Percentiles rank a stretch among this genome's conserved stretches.
Evolutionary conservation across 2,113 vertebrate species (phyloP).

Genomic region (Rhabdornis inornatus): DNA sequence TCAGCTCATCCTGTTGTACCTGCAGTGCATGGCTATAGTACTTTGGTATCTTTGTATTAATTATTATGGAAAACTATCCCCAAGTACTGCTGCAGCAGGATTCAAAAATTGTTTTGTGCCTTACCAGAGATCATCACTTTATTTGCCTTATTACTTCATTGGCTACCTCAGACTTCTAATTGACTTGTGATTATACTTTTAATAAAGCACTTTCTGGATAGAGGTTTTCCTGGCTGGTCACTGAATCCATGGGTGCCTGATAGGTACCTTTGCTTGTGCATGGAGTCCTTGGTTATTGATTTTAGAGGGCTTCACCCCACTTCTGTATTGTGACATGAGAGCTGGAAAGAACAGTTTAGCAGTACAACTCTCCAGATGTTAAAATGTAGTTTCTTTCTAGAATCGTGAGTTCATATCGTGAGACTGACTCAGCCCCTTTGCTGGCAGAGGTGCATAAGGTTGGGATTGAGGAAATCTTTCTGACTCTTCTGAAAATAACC

Average conservation of each 20-base stretch:
- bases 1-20: neutral
- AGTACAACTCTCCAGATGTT: neutral
- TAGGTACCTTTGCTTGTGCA: neutral
- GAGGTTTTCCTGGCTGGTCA: neutral
- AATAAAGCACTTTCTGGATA: neutral
- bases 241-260: neutral
- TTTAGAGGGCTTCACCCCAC: neutral
- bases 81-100: neutral
- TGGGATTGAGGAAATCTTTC: neutral
- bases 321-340: neutral
- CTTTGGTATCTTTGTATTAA: neutral
- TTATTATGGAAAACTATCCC: neutral
- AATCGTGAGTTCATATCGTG: neutral
- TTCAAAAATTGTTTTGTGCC: neutral
- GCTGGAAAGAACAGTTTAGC: neutral
- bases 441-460: neutral
- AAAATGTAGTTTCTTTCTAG: neutral
- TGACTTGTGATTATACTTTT: neutral
- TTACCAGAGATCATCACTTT: neutral
- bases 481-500: neutral
- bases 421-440: neutral
- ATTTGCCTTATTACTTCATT: neutral
- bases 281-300: neutral
- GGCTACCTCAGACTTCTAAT: neutral
- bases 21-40: neutral